These are phyloP conservation scores for Marcusenius ussheri DNA, from an alignment of 2,113 vertebrate genomes.

Conservation along the genomic window DNA sequence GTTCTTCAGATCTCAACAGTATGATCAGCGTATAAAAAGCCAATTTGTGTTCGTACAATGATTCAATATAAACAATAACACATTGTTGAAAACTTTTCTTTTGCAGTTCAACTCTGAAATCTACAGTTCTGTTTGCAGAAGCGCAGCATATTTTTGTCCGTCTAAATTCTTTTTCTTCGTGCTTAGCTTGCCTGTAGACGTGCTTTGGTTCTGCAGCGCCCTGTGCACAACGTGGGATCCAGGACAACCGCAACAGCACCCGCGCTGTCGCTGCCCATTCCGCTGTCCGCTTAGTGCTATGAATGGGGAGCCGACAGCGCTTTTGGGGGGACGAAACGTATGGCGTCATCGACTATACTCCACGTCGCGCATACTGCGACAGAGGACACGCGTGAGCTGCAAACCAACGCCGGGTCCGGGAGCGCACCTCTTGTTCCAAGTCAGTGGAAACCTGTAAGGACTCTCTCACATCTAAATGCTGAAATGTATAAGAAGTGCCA, in stretches of 20 bases:
- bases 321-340: not conserved
- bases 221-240: not conserved
- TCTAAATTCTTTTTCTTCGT: not conserved
- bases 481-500: not conserved
- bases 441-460: not conserved
- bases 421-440: not conserved
- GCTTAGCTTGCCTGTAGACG: not conserved
- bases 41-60: not conserved
- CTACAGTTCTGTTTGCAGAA: not conserved
- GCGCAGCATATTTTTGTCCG: not conserved
- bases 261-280: not conserved
- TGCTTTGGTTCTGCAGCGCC: not conserved
- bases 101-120: not conserved
- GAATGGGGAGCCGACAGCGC: conserved; percentile 8
- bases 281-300: not conserved
- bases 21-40: not conserved
- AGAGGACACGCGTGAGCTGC: not conserved
- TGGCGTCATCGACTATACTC: conserved; percentile 13
- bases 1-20: not conserved
- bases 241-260: not conserved
- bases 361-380: not conserved
- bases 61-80: not conserved
- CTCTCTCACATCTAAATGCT: not conserved
- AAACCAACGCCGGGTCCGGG: not conserved
- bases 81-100: not conserved